A percentile compares a stretch with the other conserved stretches of the same genome.
These are phyloP conservation scores for Streblospio benedicti DNA, from an alignment of 1,140 invertebrate genomes.

Conservation along the genomic window DNA sequence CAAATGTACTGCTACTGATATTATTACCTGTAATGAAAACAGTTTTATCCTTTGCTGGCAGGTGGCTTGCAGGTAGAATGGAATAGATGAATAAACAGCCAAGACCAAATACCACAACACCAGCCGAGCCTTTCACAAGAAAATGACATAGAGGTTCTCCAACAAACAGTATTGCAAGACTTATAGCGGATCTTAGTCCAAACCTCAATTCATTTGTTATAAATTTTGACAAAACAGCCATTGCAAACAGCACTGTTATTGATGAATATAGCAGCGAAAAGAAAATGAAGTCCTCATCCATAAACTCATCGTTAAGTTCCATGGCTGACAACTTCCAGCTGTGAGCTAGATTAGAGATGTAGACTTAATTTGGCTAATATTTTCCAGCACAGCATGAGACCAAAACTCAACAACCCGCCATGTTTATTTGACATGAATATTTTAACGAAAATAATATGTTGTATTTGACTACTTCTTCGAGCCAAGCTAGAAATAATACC, in stretches of 20 bases:
- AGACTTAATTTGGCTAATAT: too few species aligned
- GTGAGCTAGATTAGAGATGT: too few species aligned
- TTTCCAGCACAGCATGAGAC: too few species aligned
- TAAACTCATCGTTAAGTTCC: constrained; percentile 12
- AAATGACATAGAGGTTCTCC: constrained; percentile 45
- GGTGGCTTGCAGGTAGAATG: constrained; percentile 38
- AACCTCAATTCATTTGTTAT: constrained; percentile 43
- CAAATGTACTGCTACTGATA: too few species aligned
- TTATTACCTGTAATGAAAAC: constrained; percentile 43
- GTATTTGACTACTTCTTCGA: too few species aligned
- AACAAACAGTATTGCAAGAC: constrained; percentile 37
- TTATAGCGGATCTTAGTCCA: constrained; percentile 40
- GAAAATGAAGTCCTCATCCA: constrained; percentile 38
- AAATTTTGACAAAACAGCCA: constrained; percentile 44
- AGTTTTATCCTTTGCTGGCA: constrained; percentile 35
- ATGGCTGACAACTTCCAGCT: not conserved
- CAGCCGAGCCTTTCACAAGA: constrained; percentile 39
- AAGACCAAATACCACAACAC: constrained; percentile 33
- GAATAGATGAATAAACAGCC: constrained; percentile 41
- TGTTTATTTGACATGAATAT: too few species aligned
- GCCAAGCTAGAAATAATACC: too few species aligned
- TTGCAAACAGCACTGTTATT: constrained; percentile 41
- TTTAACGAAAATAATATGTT: too few species aligned
- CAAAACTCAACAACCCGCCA: too few species aligned
- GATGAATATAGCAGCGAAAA: constrained; percentile 41